phyloP scores from a whole-genome alignment of 2,113 vertebrate species.

The Suncus etruscus region DNA sequence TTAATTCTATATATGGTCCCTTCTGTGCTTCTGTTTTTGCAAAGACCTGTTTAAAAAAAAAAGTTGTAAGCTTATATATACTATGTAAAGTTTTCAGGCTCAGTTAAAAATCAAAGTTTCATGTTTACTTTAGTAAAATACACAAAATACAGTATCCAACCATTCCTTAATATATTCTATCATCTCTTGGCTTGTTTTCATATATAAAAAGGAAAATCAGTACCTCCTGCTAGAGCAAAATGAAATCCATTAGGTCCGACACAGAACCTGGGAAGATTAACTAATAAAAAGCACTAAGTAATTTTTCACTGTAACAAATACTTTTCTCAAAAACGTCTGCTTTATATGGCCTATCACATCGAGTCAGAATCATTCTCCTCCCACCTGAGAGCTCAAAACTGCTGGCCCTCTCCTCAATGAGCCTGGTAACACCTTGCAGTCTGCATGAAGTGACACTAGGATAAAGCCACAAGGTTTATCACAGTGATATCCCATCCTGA shows the following conservation, averaged over 20 bases:
- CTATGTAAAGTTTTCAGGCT: conserved; percentile 36
- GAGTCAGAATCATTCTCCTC: neutral
- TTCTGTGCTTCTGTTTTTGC: conserved; percentile 92
- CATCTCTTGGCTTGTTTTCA: neutral
- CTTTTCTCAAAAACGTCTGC: neutral
- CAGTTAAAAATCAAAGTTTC: conserved; percentile 50
- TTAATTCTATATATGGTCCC: conserved; percentile 93
- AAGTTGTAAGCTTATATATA: neutral
- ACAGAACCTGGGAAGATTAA: neutral
- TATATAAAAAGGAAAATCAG: conserved; percentile 38
- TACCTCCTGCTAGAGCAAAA: conserved; percentile 41
- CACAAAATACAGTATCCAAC: neutral
- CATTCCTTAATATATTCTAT: neutral
- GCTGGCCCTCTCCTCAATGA: neutral
- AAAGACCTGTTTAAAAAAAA: conserved; percentile 88
- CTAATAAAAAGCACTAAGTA: neutral
- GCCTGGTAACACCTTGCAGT: neutral
- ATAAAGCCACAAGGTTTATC: neutral
- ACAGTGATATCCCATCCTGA: neutral
- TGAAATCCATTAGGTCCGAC: conserved; percentile 8
- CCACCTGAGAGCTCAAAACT: too few relatives aligned
- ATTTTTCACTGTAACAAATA: conserved; percentile 32
- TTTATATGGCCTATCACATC: conserved; percentile 4
- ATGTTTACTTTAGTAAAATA: neutral
- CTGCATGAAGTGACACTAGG: neutral